Base-by-base conservation (phyloP, 2,113 vertebrate species). In the Cnemophilus loriae region DNA sequence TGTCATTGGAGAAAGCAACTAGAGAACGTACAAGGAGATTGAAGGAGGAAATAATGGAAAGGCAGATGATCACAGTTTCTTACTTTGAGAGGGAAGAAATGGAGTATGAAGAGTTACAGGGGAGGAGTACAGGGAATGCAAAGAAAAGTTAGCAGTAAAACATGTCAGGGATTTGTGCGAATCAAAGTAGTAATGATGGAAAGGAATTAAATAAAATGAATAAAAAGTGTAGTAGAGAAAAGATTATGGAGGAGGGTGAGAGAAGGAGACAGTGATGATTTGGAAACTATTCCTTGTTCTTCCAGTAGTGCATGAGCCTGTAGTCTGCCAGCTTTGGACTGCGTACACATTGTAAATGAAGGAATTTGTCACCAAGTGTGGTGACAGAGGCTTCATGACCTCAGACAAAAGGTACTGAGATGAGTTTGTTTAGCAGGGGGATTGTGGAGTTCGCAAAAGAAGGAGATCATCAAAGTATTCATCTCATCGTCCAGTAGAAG, bases 401-500 rank as follows among this genome's bases (percentile, higher is more conserved):
- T n/a, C 55, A 91, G 44, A 81, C 59, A 81, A 81, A 92, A 94
- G 41, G 56, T 93, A 75, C 10, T 96, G 84, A 97, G 63, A 55
- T 95, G 46, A 86, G 32, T 97, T 97, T 97, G 30, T 96, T 89
- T 82, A 92, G 70, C 95, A 98, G 98, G 97, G 75, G 24, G 68
- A 83, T 42, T 96, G 96, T 91, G 95, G 90, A 75, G 91, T 77
- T 10, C 83, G 85, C 9, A 96, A 97, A 88, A 98, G 96, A 4
- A 98, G 97, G 83, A 97, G 97, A 91, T 55, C 27, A 24, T 97
- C 97, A 26, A 97, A 88, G 46, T 94, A 90, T 3, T 93, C 97
- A 1, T 96, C 94, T 28, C 95, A 97, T 35, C 98, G 97, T 50
- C 96, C 98, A 1, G 99, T 99, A 18, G 98, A 99, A 7, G 99